phyloP scores from a whole-genome alignment of 2,888 invertebrate genomes.

The Bombylius major region DNA sequence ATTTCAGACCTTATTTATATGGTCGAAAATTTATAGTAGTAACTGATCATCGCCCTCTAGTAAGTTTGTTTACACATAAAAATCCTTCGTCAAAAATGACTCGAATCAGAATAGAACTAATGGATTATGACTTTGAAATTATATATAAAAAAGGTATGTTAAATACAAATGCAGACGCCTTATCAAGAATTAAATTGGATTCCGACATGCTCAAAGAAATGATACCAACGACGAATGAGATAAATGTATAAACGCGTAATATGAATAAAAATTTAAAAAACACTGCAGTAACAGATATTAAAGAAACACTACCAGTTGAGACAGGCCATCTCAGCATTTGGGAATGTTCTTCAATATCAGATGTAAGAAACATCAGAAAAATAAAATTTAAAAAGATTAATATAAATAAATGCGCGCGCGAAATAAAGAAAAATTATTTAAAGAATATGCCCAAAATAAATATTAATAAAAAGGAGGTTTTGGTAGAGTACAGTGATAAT shows the following conservation, averaged over 20 bases:
- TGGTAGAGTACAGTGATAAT: neutral
- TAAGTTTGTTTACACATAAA: constrained; percentile 15
- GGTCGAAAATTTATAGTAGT: constrained; percentile 19
- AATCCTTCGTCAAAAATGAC: constrained; percentile 18
- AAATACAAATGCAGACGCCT: too few species aligned
- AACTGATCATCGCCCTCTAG: constrained; percentile 21
- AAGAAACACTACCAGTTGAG: neutral
- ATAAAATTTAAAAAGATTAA: neutral
- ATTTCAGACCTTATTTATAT: constrained; percentile 21
- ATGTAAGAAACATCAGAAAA: neutral
- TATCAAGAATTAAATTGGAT: neutral
- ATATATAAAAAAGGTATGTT: too few species aligned
- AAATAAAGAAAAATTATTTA: too few species aligned
- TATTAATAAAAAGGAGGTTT: too few species aligned
- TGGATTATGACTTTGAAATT: constrained; percentile 20
- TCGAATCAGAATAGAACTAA: constrained; percentile 19
- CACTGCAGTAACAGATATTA: neutral
- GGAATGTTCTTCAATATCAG: neutral
- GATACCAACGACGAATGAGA: neutral
- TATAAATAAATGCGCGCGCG: neutral
- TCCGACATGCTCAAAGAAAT: neutral
- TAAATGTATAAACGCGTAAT: neutral
- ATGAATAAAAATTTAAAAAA: neutral
- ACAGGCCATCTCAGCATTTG: neutral
- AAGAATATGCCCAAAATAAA: too few species aligned